Evolutionary conservation across 2,113 vertebrate species (phyloP).

Genomic region (Ranitomeya imitator): DNA sequence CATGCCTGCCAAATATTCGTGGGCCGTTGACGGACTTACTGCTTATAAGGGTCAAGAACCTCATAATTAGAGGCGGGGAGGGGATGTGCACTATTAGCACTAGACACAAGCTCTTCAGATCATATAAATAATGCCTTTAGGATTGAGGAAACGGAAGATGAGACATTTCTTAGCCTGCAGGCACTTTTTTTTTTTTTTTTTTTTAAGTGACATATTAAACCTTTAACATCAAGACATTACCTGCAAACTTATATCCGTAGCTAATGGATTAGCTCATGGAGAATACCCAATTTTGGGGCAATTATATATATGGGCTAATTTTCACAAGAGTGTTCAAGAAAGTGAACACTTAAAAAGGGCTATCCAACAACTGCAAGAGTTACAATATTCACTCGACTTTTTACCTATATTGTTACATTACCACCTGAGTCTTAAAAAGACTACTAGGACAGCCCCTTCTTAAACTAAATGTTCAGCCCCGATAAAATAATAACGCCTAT

Average conservation of each 20-base stretch:
- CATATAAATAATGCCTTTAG: slow-evolving; percentile 48
- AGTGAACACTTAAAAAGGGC: not conserved
- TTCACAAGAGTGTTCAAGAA: not conserved
- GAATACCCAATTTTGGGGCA: slow-evolving; percentile 37
- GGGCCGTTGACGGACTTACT: slow-evolving; percentile 63
- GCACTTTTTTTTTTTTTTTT: not conserved
- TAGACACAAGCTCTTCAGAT: slow-evolving; percentile 35
- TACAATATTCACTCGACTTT: no score
- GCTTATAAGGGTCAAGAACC: slow-evolving; percentile 53
- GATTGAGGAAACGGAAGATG: slow-evolving; percentile 33
- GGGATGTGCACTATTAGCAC: slow-evolving; percentile 43
- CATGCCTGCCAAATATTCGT: slow-evolving; percentile 64
- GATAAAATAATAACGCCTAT: no score
- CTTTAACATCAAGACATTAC: slow-evolving; percentile 24
- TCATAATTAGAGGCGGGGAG: slow-evolving; percentile 50
- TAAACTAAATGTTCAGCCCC: no score
- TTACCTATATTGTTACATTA: no score
- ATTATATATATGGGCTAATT: not conserved
- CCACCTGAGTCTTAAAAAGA: no score
- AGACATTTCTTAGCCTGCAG: slow-evolving; percentile 18
- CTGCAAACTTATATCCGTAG: not conserved
- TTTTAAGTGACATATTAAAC: slow-evolving; percentile 8
- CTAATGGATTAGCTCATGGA: not conserved
- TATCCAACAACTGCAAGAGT: no score
- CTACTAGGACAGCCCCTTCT: no score